Conservation (phyloP, 2,797 vertebrate species). For the Channallabes apus region DNA sequence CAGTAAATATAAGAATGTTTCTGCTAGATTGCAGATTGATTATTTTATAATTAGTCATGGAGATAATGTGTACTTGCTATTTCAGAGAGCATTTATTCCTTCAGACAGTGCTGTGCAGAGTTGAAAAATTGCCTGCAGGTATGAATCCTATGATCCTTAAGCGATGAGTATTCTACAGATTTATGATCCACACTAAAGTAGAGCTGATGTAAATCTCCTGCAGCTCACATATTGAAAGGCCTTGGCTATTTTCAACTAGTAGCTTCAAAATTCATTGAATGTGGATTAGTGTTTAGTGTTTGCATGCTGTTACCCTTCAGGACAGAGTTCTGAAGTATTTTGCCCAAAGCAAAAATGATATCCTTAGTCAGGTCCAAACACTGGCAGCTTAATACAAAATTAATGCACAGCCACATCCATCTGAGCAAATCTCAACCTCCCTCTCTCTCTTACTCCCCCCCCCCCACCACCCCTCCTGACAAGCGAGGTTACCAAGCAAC, state of each 20-base stretch:
- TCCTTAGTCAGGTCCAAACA: not conserved
- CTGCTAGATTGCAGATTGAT: not conserved
- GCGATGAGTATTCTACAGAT: not conserved
- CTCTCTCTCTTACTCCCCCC: no score
- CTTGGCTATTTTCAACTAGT: not conserved
- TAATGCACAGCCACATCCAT: slow-evolving; percentile 7
- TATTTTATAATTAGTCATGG: not conserved
- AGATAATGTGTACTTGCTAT: not conserved
- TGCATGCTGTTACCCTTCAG: not conserved
- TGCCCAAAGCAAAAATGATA: not conserved
- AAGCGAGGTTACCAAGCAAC: slow-evolving; percentile 51
- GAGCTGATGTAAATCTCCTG: not conserved
- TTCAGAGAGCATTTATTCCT: slow-evolving; percentile 9
- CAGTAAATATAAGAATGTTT: no score
- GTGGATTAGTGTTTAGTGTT: not conserved
- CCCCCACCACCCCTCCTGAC: not conserved
- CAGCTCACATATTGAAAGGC: not conserved
- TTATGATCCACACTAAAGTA: not conserved
- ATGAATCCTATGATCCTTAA: not conserved
- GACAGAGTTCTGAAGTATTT: not conserved
- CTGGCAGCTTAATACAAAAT: not conserved
- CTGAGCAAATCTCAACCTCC: no score
- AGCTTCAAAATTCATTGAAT: not conserved
- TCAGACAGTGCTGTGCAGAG: not conserved
- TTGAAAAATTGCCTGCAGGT: not conserved